Evolutionary conservation across 2,113 vertebrate genomes (phyloP).

Genomic region (Microtus montanus): DNA sequence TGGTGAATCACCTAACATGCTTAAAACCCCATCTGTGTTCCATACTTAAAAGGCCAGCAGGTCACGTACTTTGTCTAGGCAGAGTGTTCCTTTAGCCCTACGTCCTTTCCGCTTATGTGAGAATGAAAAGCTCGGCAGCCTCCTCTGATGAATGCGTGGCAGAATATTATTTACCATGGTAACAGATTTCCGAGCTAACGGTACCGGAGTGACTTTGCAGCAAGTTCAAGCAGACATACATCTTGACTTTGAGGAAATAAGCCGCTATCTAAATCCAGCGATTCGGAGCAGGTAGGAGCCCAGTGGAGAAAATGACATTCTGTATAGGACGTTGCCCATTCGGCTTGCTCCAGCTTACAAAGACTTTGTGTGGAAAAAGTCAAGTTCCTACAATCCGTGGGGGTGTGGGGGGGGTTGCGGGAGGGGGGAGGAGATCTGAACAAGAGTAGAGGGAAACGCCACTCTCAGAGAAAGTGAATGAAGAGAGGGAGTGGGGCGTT

Average conservation of each 20-base stretch:
- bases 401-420: not conserved
- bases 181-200: conserved; percentile 14
- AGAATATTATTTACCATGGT: conserved; percentile 67
- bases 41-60: not conserved
- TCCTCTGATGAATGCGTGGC: conserved; percentile 2
- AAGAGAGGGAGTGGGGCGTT: not conserved
- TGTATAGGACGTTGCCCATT: not conserved
- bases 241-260: conserved; percentile 60
- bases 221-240: conserved; percentile 57
- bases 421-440: not conserved
- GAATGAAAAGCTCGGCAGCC: not conserved
- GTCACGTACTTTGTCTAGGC: not conserved
- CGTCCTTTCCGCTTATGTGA: conserved; percentile 19
- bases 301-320: conserved; percentile 37
- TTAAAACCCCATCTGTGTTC: not conserved
- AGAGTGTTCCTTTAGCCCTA: not conserved
- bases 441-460: not conserved
- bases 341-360: not conserved
- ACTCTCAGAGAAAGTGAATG: not conserved
- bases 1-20: conserved; percentile 18
- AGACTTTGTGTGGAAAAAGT: not conserved
- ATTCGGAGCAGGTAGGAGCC: conserved; percentile 52
- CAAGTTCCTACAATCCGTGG: conserved; percentile 4
- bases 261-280: conserved; percentile 45
- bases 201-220: not conserved